phyloP scores from a whole-genome alignment of 2,797 vertebrate genomes.

The Coilia nasus region DNA sequence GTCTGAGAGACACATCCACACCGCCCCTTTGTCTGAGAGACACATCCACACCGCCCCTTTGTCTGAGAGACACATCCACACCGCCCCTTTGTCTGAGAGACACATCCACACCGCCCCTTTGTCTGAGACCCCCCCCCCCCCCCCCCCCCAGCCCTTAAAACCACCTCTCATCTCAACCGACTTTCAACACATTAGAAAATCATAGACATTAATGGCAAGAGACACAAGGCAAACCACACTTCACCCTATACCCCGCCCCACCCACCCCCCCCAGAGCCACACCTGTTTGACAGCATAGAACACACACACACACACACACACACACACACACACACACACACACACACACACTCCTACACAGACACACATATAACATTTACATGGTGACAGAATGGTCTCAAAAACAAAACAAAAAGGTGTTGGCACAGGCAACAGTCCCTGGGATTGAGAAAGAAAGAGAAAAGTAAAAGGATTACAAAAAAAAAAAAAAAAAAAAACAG shows the following conservation, averaged over 20 bases:
- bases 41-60: neutral
- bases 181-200: neutral
- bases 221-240: conserved; percentile 46
- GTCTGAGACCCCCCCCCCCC: neutral
- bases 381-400: conserved; percentile 48
- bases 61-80: neutral
- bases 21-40: neutral
- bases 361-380: conserved; percentile 50
- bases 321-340: neutral
- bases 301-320: neutral
- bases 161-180: neutral
- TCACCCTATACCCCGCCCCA: conserved; percentile 31
- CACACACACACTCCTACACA: neutral
- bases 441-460: conserved; percentile 54
- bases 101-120: neutral
- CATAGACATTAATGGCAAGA: conserved; percentile 30
- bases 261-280: conserved; percentile 31
- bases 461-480: conserved; percentile 36
- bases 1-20: neutral
- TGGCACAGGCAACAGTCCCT: conserved; percentile 75
- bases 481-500: conserved; percentile 47
- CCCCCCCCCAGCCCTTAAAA: neutral
- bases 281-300: conserved; percentile 44
- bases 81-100: neutral
- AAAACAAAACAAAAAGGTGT: conserved; percentile 60